Conservation (phyloP, 2,113 vertebrate genomes). For the Heterotilapia buettikoferi region DNA sequence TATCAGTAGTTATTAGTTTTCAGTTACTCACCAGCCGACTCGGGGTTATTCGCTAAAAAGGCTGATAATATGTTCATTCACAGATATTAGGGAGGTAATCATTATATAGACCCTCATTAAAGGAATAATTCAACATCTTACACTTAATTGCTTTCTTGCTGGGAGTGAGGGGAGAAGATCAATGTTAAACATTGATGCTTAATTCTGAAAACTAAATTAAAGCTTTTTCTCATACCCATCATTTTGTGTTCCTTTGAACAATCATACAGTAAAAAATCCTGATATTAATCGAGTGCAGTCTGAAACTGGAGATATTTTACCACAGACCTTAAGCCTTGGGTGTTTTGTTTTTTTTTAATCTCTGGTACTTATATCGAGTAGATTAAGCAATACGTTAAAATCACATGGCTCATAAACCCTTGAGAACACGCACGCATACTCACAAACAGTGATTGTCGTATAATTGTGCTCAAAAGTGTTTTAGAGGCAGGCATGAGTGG, state of each 20-base stretch:
- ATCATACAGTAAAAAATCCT: not conserved
- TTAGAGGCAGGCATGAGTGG: not conserved
- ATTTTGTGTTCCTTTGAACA: not conserved
- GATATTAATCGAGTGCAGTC: not conserved
- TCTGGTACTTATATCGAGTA: not conserved
- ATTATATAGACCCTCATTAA: not conserved
- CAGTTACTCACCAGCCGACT: not conserved
- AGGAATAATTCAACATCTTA: not conserved
- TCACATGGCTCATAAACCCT: not conserved
- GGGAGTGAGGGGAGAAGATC: not conserved
- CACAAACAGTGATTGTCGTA: not conserved
- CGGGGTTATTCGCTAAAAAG: not conserved
- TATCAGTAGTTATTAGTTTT: not conserved
- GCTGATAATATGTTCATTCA: not conserved
- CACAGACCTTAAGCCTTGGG: not conserved
- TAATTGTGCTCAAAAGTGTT: not conserved
- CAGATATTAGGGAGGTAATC: not conserved
- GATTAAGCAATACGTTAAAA: not conserved
- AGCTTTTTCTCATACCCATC: not conserved
- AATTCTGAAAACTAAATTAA: not conserved
- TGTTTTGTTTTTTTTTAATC: fast-evolving
- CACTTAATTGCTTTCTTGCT: not conserved
- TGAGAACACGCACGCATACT: not conserved
- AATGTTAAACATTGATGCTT: not conserved
- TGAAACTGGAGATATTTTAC: not conserved